Conservation (phyloP, 1,140 invertebrate genomes). For the Calliopsis andreniformis region DNA sequence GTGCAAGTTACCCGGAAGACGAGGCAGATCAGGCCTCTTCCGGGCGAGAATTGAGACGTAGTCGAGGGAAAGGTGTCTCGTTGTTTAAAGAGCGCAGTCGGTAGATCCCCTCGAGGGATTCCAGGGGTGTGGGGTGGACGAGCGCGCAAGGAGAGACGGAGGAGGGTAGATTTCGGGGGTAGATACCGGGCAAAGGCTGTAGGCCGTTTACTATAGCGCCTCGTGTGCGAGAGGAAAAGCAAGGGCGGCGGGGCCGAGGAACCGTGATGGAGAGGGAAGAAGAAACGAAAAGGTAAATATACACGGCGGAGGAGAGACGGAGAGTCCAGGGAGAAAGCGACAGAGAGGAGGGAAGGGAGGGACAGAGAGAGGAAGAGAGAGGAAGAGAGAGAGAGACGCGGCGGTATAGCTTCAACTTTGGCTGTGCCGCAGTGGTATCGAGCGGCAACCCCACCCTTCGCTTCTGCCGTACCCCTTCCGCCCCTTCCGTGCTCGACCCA, state of each 20-base stretch:
- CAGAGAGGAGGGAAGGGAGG: background rate
- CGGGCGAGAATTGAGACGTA: conserved; percentile 68
- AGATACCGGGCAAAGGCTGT: conserved; percentile 66
- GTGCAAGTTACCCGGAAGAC: conserved; percentile 56
- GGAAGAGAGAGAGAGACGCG: conserved; percentile 36
- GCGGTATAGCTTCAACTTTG: conserved; percentile 76
- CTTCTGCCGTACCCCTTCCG: conserved; percentile 37
- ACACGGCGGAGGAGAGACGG: conserved; percentile 29
- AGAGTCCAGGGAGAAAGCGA: conserved; percentile 8
- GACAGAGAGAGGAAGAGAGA: background rate
- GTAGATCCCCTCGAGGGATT: conserved; percentile 63
- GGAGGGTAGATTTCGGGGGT: conserved; percentile 65
- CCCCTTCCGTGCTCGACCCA: conserved; percentile 48
- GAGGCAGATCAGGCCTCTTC: conserved; percentile 65
- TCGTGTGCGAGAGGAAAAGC: conserved; percentile 31
- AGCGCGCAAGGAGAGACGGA: conserved; percentile 31
- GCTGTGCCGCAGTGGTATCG: conserved; percentile 81
- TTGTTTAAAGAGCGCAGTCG: conserved; percentile 70
- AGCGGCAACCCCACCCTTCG: conserved; percentile 75
- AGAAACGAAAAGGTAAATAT: conserved; percentile 41
- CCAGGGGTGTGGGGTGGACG: conserved; percentile 33
- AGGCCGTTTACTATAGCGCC: conserved; percentile 67
- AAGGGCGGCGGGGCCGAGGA: conserved; percentile 29
- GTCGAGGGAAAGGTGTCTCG: conserved; percentile 67
- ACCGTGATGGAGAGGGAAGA: conserved; percentile 11